Conservation (phyloP, 2,888 invertebrate species). For the Hedya salicella region DNA sequence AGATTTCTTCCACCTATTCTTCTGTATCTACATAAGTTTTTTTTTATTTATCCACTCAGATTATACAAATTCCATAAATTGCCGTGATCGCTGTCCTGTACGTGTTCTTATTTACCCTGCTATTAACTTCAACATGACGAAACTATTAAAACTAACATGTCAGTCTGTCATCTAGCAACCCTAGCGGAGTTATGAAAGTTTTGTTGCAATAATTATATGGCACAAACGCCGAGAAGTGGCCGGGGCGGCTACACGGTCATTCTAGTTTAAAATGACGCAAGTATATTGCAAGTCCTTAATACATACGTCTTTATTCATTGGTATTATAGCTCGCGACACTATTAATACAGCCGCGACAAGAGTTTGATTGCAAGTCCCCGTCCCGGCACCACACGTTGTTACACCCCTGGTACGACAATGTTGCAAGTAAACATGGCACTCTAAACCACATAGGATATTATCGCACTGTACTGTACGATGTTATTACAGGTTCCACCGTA, state of each 20-base stretch:
- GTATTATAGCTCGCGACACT: constrained; percentile 72
- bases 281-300: background rate
- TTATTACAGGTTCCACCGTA: constrained; percentile 41
- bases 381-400: constrained; percentile 31
- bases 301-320: constrained; percentile 48
- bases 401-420: constrained; percentile 1
- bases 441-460: background rate
- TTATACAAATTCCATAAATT: background rate
- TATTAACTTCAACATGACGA: constrained; percentile 34
- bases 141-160: constrained; percentile 41
- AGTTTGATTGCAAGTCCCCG: constrained; percentile 72
- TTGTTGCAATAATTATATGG: constrained; percentile 74
- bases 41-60: background rate
- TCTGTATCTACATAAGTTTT: background rate
- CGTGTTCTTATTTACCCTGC: constrained; percentile 31
- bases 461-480: constrained; percentile 4
- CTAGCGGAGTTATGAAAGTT: constrained; percentile 71
- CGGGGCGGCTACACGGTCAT: constrained; percentile 42
- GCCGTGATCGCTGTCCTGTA: background rate
- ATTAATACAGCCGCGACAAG: constrained; percentile 68
- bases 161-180: constrained; percentile 41
- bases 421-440: background rate
- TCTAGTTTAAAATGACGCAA: constrained; percentile 3
- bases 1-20: too few species aligned
- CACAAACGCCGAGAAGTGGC: constrained; percentile 57